Evolutionary conservation across 2,797 vertebrate species (phyloP).

Genomic region (Myotis myotis): DNA sequence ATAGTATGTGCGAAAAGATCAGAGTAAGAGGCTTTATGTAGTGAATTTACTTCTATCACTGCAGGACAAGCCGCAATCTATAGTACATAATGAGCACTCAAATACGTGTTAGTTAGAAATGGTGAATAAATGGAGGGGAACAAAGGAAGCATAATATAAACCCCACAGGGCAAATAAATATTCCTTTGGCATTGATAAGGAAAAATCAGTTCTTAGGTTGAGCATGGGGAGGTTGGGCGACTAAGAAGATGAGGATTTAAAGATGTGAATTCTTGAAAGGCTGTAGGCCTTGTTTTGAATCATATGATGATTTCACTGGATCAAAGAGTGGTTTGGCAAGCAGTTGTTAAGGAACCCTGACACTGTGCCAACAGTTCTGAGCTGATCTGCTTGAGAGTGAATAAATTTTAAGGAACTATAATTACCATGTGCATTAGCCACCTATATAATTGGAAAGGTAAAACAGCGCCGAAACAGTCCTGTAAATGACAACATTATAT

Average conservation of each 20-base stretch:
- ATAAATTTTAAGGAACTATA: constrained; percentile 83
- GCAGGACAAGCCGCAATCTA: background rate
- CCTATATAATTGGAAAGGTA: constrained; percentile 83
- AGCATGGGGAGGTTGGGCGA: constrained; percentile 67
- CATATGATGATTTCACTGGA: constrained; percentile 81
- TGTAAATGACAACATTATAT: constrained; percentile 62
- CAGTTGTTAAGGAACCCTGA: constrained; percentile 84
- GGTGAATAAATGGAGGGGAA: constrained; percentile 19
- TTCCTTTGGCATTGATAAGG: constrained; percentile 70
- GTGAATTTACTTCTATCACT: constrained; percentile 20
- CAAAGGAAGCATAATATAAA: constrained; percentile 24
- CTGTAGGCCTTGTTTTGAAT: constrained; percentile 85
- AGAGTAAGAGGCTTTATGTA: background rate
- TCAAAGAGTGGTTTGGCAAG: constrained; percentile 87
- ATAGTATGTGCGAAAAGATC: background rate
- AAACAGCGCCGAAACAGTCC: constrained; percentile 77
- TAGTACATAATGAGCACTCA: background rate
- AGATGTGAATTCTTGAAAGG: constrained; percentile 83
- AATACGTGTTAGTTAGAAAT: background rate
- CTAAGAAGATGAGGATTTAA: constrained; percentile 77
- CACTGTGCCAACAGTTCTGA: constrained; percentile 82
- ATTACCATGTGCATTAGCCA: constrained; percentile 80
- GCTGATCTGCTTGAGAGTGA: constrained; percentile 82
- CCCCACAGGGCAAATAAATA: background rate
- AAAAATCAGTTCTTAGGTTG: constrained; percentile 68